Evolutionary conservation across 2,888 invertebrate genomes (phyloP), one percentile per base, ranked within the genome.

Genomic region (Conops quadrifasciatus): DNA sequence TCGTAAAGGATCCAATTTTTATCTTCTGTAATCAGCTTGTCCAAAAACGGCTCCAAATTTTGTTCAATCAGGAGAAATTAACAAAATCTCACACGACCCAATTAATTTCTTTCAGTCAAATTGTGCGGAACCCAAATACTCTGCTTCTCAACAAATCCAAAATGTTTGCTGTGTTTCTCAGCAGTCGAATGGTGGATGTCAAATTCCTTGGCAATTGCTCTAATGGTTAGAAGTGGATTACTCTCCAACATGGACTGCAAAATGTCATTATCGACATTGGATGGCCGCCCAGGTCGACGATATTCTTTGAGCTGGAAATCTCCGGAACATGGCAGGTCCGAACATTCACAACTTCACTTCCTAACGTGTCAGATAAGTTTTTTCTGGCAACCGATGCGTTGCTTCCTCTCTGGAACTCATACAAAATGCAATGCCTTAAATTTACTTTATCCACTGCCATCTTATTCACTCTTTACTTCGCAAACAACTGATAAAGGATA

Each of bases 91-190:
- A 56, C 24, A 24, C 56, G 56, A 19, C 21, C 21, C 21, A 21
- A 24, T 56, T 11, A 56, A 21, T 56, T 56, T 56, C 24, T 56
- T 56, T 56, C 56, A 21, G 56, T 56, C 21, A 56, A 24, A 19
- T 24, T 13, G 24, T 56, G 56, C 24, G 56, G 56, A 56, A 56
- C 56, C 56, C 56, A 56, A 56, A 30, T 67, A 58, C 65, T 69
- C 58, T 43, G 53, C 43, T 56, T 53, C 45, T 56, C 65, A 58
- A 66, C 49, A 58, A 66, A 66, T 71, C 66, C 28, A 21, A 43
- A 11, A 45, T 45, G 11, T 49, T n/a, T 49, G 49, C 15, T 49
- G 49, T 49, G 49, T 49, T 49, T n/a, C 49, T 2, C 49, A 49
- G 49, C 3, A 49, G n/a, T 49, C 49, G 49, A 11, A 2, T 49